Percentiles rank a stretch among this genome's conserved stretches.
phyloP scores from a whole-genome alignment of 2,113 vertebrate species.

The Sylvilagus bachmani region DNA sequence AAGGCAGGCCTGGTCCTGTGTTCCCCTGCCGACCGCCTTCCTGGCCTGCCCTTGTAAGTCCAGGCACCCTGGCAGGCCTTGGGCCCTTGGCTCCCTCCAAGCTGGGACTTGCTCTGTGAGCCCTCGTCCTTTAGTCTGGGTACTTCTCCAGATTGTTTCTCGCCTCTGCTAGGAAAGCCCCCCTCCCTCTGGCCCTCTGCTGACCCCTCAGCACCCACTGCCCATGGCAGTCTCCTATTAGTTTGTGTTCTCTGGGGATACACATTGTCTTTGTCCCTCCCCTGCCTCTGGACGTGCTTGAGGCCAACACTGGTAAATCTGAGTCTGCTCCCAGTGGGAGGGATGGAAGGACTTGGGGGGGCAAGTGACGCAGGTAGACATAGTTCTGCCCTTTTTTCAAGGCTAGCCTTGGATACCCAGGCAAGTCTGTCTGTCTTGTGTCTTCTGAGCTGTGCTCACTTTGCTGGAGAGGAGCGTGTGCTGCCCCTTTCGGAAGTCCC shows the following conservation, averaged over 20 bases:
- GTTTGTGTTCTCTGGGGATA: background rate
- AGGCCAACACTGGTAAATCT: background rate
- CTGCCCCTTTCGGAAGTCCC: background rate
- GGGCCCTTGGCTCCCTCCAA: background rate
- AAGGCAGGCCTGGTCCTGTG: slow-evolving; percentile 43
- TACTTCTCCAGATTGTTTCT: background rate
- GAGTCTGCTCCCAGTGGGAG: background rate
- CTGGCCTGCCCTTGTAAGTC: background rate
- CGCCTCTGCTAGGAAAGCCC: background rate
- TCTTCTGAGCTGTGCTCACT: background rate
- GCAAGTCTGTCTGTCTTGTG: background rate
- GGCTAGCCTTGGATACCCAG: background rate
- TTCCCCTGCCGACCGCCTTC: background rate
- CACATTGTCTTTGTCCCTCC: background rate
- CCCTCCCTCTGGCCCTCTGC: background rate
- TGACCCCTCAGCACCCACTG: background rate
- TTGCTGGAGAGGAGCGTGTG: background rate
- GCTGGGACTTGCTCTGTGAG: slow-evolving; percentile 44
- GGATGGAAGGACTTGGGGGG: background rate
- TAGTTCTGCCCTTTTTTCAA: background rate
- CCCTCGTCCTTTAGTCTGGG: background rate
- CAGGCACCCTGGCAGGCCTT: background rate
- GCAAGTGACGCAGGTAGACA: background rate
- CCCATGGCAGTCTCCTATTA: background rate
- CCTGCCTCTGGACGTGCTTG: background rate